Evolutionary conservation across 92 coral and sea anemone species (phyloP).

Genomic region (Palythoa heliodiscus): DNA sequence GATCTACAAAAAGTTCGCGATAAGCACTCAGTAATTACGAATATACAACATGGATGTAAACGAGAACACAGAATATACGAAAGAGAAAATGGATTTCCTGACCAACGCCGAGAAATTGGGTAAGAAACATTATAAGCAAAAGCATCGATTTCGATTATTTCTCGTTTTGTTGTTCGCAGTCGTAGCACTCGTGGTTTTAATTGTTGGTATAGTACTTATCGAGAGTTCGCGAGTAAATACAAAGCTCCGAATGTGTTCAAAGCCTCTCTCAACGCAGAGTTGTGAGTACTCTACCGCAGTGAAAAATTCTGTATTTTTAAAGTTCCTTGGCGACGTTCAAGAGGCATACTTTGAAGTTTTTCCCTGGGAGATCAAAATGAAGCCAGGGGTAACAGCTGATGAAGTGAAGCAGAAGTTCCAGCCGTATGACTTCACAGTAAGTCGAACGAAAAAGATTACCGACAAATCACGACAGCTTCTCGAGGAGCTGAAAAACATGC

Average conservation of each 20-base stretch:
- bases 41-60: slow-evolving; percentile 30
- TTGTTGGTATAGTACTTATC: slow-evolving; percentile 33
- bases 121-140: slow-evolving; percentile 2
- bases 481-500: slow-evolving; percentile 14
- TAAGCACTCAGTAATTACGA: slow-evolving; percentile 26
- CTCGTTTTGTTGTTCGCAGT: slow-evolving; percentile 13
- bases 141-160: slow-evolving; percentile 13
- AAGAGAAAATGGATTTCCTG: slow-evolving; percentile 24
- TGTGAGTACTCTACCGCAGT: slow-evolving; percentile 27
- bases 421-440: slow-evolving; percentile 34
- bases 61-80: slow-evolving; percentile 28
- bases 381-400: slow-evolving; percentile 5
- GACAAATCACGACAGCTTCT: slow-evolving; percentile 22
- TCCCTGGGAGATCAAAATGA: slow-evolving; percentile 15
- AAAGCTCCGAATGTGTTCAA: neutral
- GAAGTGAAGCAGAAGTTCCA: slow-evolving; percentile 29
- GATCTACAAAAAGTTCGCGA: slow-evolving; percentile 18
- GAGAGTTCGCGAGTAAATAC: neutral
- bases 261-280: neutral
- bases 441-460: slow-evolving; percentile 17
- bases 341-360: slow-evolving; percentile 23
- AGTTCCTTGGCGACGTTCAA: slow-evolving; percentile 29
- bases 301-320: slow-evolving; percentile 20
- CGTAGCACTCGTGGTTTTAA: neutral
- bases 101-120: slow-evolving; percentile 39